Conservation (phyloP, 2,113 vertebrate species). For the Pterophyllum scalare region DNA sequence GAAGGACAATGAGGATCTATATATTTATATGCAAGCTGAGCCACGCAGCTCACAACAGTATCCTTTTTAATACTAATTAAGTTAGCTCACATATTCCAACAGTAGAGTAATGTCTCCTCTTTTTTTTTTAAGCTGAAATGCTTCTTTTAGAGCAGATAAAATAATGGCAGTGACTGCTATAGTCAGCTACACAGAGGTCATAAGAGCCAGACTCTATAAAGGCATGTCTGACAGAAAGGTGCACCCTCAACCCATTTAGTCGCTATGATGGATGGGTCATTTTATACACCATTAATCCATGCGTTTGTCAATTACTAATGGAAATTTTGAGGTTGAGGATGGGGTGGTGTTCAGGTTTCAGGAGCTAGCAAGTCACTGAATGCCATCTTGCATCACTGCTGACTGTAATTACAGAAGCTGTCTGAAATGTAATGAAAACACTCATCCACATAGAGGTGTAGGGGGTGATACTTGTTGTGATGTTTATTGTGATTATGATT, state of each 20-base stretch:
- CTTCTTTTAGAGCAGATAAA: neutral
- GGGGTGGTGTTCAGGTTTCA: conserved; percentile 35
- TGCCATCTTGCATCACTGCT: conserved; percentile 62
- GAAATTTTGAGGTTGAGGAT: conserved; percentile 54
- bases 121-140: neutral
- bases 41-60: neutral
- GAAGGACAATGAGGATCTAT: neutral
- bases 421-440: conserved; percentile 32
- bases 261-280: conserved; percentile 70
- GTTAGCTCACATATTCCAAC: neutral
- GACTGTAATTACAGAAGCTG: conserved; percentile 61
- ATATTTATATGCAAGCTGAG: no score
- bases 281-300: conserved; percentile 79
- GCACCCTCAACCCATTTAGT: conserved; percentile 61
- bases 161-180: neutral
- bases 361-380: conserved; percentile 60
- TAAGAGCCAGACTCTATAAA: conserved; percentile 35
- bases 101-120: neutral
- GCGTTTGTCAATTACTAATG: conserved; percentile 76
- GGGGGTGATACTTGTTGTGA: conserved; percentile 20
- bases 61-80: neutral
- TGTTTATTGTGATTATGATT: conserved; percentile 36
- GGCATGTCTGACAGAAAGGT: conserved; percentile 37
- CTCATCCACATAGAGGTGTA: conserved; percentile 12
- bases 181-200: conserved; percentile 44